Evolutionary conservation across 2,888 invertebrate species (phyloP).

Genomic region (Amphipyra berbera): DNA sequence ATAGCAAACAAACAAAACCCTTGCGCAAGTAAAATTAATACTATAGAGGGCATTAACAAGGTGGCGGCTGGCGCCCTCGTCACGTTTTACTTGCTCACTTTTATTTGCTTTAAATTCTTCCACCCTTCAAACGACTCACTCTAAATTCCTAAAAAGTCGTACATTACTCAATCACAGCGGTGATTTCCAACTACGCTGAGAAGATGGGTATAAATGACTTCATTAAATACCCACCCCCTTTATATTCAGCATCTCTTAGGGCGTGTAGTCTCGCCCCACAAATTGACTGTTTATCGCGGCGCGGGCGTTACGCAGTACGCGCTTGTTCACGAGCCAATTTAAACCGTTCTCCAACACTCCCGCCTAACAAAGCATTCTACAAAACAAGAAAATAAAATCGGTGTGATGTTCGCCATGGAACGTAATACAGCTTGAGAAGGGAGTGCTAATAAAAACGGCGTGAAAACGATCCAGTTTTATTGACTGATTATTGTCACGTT

Average conservation of each 20-base stretch:
- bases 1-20: constrained; percentile 73
- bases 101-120: constrained; percentile 60
- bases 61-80: constrained; percentile 45
- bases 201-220: constrained; percentile 76
- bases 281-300: constrained; percentile 81
- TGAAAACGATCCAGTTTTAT: constrained; percentile 54
- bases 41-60: constrained; percentile 67
- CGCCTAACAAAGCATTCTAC: constrained; percentile 72
- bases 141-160: constrained; percentile 65
- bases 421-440: constrained; percentile 63
- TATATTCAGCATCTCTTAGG: constrained; percentile 71
- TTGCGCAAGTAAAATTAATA: constrained; percentile 74
- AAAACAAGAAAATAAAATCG: constrained; percentile 81
- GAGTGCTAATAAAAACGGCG: constrained; percentile 66
- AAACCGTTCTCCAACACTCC: constrained; percentile 70
- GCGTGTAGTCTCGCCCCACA: constrained; percentile 70
- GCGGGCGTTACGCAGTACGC: constrained; percentile 71
- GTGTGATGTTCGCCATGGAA: constrained; percentile 57
- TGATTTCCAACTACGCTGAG: constrained; percentile 61
- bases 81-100: constrained; percentile 53
- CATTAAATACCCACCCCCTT: constrained; percentile 73
- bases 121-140: constrained; percentile 47
- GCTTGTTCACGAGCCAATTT: constrained; percentile 79
- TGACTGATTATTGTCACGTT: constrained; percentile 42
- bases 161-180: constrained; percentile 71